Evolutionary conservation across 1,140 invertebrate genomes (phyloP), one percentile per base, ranked within the genome.

Genomic region (Drosophila pseudoananassae): DNA sequence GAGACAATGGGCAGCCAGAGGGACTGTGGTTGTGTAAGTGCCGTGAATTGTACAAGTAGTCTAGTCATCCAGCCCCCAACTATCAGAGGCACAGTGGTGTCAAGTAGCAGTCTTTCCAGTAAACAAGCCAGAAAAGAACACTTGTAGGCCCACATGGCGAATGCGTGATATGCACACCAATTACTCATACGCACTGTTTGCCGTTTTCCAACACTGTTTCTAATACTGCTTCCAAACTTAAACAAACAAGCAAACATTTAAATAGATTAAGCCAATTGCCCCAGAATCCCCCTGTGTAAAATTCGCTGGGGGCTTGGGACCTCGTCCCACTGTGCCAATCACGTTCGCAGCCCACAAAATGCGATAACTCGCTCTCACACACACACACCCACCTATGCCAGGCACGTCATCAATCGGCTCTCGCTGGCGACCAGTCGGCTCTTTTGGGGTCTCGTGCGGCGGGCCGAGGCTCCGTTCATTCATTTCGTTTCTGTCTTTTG

Each of bases 401-500:
- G 43, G 43, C 15, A 15, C 47, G 31, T 9, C 38, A 51, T 15
- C 29, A 25, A 15, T 46, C 43, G 15, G 14, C 29, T 31, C 43
- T 45, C 17, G 9, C 40, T 0, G 40, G 6, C n/a, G n/a, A n/a
- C n/a, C 40, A 7, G 15, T 43, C 51, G 71, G 27, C 43, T 66
- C 63, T 87, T 80, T 85, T 81, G 70, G 83, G 81, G 81, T 74
- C 71, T 74, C 71, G 71, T 74, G 71, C 78, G 56, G 64, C 68
- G 66, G 40, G 59, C 56, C 81, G 80, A 51, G 66, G 55, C 31
- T 56, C 68, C 53, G 79, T 74, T 78, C 76, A 90, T 91, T 91
- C 87, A 91, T 87, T 91, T 91, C 78, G 79, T 71, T 91, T 91
- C 76, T 77, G 79, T 72, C 74, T 79, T 72, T 83, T 72, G 61